Evolutionary conservation across 2,888 invertebrate species (phyloP), one percentile per base, ranked within the genome.

Genomic region (Terebella lapidaria): DNA sequence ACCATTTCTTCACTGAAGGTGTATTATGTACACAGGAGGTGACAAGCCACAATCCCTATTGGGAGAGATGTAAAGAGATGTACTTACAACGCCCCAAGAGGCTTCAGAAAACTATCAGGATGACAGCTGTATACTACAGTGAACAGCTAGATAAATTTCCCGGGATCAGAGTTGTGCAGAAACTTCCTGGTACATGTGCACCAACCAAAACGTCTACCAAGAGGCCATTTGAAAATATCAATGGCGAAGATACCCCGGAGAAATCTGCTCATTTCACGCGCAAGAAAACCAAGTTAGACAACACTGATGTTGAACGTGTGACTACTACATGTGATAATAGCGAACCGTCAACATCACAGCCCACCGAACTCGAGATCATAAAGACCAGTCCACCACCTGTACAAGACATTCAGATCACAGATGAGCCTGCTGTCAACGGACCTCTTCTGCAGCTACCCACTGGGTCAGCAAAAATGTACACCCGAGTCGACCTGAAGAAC

Each of bases 381-480:
- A 10, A 22, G 22, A 20, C 49, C 5, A 35, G 42, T 35, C n/a
- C n/a, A n/a, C n/a, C n/a, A n/a, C n/a, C n/a, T n/a, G n/a, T n/a
- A n/a, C n/a, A n/a, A n/a, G n/a, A n/a, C n/a, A n/a, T n/a, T n/a
- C n/a, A n/a, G n/a, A n/a, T n/a, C n/a, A n/a, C n/a, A n/a, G 42
- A 35, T 35, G 10, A 15, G 42, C 42, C 42, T 15, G 10, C 10
- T 35, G 29, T 57, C 18, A 53, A 46, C 1, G 61, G 61, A n/a
- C 62, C 62, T 1, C 30, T 62, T 20, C 54, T 62, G 4, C 62
- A 62, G 35, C 24, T 62, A 18, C 62, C 62, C 10, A 62, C 62
- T 3, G 46, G 59, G 42, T 24, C 47, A 3, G 51, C 35, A 4
- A 62, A 62, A 27, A 59, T 59, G 4, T 62, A 62, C 56, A 56